Percentiles rank a stretch among this genome's conserved stretches.
These are phyloP conservation scores for Lycorma delicatula DNA, from an alignment of 1,140 invertebrate genomes.

Conservation along the genomic window DNA sequence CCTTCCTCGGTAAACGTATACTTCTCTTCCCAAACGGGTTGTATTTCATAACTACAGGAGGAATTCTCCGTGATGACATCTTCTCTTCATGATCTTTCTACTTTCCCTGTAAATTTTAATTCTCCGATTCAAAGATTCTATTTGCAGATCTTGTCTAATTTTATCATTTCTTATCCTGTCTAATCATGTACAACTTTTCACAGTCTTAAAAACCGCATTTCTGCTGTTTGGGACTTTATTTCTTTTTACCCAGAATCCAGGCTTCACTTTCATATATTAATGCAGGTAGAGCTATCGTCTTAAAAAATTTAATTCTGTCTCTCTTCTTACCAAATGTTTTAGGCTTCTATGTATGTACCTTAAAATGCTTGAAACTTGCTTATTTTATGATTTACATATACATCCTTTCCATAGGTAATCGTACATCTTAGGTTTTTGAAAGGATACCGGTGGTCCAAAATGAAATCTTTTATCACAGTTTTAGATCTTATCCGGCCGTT, in stretches of 20 bases:
- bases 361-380: neutral
- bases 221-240: neutral
- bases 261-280: neutral
- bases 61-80: neutral
- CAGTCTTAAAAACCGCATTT: neutral
- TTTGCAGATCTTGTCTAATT: neutral
- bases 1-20: no score
- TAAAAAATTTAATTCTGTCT: neutral
- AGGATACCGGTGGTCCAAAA: neutral
- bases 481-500: neutral
- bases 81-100: neutral
- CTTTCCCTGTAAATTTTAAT: neutral
- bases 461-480: neutral
- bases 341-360: neutral
- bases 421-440: neutral
- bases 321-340: neutral
- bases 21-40: no score
- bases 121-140: neutral
- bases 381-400: neutral
- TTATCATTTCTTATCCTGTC: neutral
- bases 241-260: neutral
- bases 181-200: neutral
- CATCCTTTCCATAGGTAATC: neutral
- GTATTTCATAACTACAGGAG: no score
- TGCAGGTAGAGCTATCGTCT: neutral